Conservation (phyloP, 2,888 invertebrate species). For the Conistra vaccinii region DNA sequence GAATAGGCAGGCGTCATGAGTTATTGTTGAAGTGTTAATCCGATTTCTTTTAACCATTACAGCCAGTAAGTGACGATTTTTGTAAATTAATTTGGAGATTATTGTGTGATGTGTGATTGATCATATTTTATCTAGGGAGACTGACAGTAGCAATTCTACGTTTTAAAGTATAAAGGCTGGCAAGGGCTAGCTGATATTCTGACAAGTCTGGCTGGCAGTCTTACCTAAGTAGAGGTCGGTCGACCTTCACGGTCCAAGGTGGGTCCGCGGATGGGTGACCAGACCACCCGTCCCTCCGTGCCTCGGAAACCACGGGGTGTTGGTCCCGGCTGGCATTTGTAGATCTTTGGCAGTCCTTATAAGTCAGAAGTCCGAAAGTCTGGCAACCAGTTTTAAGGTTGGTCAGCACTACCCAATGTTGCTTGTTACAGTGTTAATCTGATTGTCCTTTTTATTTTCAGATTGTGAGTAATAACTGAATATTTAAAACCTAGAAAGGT, state of each 20-base stretch:
- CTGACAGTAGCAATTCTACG: neutral
- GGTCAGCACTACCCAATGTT: neutral
- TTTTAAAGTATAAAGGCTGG: neutral
- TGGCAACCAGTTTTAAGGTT: neutral
- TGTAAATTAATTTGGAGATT: neutral
- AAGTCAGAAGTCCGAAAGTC: neutral
- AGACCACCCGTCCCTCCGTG: neutral
- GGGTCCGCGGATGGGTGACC: neutral
- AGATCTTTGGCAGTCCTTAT: neutral
- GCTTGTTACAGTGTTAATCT: neutral
- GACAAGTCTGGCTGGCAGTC: neutral
- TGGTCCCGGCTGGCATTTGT: neutral
- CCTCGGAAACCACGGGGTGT: neutral
- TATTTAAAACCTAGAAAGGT: neutral
- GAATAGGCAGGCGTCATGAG: neutral
- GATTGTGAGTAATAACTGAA: neutral
- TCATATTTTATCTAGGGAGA: neutral
- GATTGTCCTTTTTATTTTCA: neutral
- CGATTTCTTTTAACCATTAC: neutral
- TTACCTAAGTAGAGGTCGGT: neutral
- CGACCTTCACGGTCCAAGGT: neutral
- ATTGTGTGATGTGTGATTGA: neutral
- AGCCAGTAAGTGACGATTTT: constrained; percentile 1
- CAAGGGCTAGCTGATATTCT: neutral
- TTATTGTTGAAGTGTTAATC: neutral